phyloP scores from a whole-genome alignment of 2,797 vertebrate genomes.

The Onychomys torridus region DNA sequence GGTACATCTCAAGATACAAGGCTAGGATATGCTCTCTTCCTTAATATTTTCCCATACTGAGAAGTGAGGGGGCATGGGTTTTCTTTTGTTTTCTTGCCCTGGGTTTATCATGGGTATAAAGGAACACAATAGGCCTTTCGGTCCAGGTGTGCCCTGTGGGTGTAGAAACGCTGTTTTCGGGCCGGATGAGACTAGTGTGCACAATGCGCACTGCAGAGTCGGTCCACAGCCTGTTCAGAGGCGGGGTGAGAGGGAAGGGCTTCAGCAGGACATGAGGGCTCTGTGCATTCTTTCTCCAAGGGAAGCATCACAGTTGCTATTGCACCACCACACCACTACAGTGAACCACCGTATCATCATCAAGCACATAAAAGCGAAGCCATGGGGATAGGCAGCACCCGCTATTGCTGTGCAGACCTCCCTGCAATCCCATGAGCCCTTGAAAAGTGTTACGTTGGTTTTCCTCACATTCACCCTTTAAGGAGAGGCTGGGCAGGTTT shows the following conservation, averaged over 20 bases:
- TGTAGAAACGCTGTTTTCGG: not conserved
- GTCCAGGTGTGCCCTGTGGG: not conserved
- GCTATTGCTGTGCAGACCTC: too few relatives aligned
- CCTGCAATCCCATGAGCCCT: not conserved
- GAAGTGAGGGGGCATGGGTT: not conserved
- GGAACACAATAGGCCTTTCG: not conserved
- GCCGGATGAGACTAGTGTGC: not conserved
- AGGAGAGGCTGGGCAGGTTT: not conserved
- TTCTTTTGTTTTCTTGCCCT: not conserved
- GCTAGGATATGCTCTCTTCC: not conserved
- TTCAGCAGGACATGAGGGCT: not conserved
- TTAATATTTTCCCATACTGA: not conserved
- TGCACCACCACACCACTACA: not conserved
- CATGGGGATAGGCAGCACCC: not conserved
- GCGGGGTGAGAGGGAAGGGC: fast-evolving
- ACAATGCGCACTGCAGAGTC: not conserved
- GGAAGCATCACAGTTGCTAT: not conserved
- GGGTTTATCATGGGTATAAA: not conserved
- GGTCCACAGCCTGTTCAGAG: not conserved
- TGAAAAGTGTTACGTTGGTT: not conserved
- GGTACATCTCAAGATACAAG: not conserved
- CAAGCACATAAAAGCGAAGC: not conserved
- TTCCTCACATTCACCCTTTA: not conserved
- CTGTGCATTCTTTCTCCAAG: not conserved
- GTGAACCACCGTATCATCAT: not conserved